Conservation (phyloP, 2,113 vertebrate genomes). For the human (Homo sapiens) region GRCh38 chr4:74997501-74998000, state of each 20-base stretch:
- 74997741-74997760: neutral
- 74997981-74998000: neutral
- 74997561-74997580: neutral
- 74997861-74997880: neutral
- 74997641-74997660: neutral
- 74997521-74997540: neutral
- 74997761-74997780: neutral
- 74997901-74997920: neutral
- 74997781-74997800: neutral
- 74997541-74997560: neutral
- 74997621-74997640: neutral
- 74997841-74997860: neutral
- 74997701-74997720: neutral
- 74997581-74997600: neutral
- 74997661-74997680: neutral
- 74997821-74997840: neutral
- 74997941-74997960: conserved; percentile 23
- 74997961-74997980: neutral
- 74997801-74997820: neutral
- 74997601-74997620: neutral
- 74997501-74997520: neutral
- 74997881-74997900: conserved; percentile 27
- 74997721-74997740: neutral
- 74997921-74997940: neutral
- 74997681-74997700: neutral